A percentile compares a stretch with the other conserved stretches of the same genome.
phyloP scores from a whole-genome alignment of 2,113 vertebrate genomes.

The Ptychochromis oligacanthus region DNA sequence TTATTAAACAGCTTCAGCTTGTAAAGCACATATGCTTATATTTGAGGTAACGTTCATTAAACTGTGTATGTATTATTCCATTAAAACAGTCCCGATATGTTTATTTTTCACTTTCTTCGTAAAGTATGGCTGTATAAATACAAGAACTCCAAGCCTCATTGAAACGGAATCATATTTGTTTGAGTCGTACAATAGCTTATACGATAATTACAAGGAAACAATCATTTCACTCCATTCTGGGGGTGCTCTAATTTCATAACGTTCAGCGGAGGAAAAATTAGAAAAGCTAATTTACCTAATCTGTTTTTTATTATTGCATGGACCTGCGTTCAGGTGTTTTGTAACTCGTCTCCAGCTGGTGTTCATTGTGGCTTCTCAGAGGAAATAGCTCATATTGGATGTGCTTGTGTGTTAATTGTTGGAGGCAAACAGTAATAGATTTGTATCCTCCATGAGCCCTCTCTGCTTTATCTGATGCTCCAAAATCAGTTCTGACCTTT shows the following conservation, averaged over 20 bases:
- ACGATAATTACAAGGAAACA: constrained; percentile 61
- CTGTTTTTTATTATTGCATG: constrained; percentile 45
- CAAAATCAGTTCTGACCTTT: constrained; percentile 6
- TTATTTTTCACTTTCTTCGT: neutral
- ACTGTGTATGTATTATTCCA: neutral
- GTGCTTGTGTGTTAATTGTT: constrained; percentile 29
- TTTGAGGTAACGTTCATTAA: neutral
- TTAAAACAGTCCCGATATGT: neutral
- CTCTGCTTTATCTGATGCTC: neutral
- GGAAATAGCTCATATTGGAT: constrained; percentile 52
- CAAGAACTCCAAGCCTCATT: constrained; percentile 23
- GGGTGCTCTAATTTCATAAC: constrained; percentile 65
- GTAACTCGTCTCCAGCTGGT: constrained; percentile 56
- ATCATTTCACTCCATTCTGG: constrained; percentile 61
- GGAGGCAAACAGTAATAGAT: constrained; percentile 5
- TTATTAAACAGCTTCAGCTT: neutral
- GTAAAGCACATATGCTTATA: neutral
- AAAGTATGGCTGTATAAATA: neutral
- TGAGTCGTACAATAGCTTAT: constrained; percentile 47
- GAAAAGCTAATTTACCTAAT: constrained; percentile 71
- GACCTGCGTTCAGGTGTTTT: constrained; percentile 44
- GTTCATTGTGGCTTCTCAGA: constrained; percentile 35
- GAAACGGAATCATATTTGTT: constrained; percentile 54
- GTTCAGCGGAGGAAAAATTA: constrained; percentile 60
- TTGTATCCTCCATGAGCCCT: neutral